Percentiles rank a stretch among this genome's conserved stretches.
phyloP scores from a whole-genome alignment of 2,113 vertebrate species.

The Crotophaga sulcirostris region DNA sequence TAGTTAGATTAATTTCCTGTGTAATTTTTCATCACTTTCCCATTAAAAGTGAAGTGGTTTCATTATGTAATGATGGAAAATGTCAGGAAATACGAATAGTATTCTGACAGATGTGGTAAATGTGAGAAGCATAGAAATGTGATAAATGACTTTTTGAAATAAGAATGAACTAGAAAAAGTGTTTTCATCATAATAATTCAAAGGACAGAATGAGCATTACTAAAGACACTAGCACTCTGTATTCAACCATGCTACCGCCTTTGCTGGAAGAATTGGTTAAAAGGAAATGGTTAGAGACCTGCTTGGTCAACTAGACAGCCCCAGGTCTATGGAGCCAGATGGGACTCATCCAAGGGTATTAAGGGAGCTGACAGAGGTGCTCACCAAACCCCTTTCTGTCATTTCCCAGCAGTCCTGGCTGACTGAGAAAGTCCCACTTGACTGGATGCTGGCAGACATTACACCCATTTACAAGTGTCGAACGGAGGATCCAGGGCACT shows the following conservation, averaged over 20 bases:
- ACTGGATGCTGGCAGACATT: too few relatives aligned
- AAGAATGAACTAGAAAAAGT: neutral
- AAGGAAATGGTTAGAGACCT: too few relatives aligned
- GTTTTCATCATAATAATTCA: neutral
- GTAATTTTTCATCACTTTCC: constrained; percentile 18
- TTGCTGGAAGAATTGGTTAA: neutral
- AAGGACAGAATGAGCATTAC: neutral
- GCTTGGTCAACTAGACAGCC: too few relatives aligned
- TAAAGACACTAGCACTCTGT: neutral
- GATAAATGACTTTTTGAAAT: neutral
- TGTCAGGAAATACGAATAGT: neutral
- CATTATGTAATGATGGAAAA: constrained; percentile 36
- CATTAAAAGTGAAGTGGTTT: constrained; percentile 21
- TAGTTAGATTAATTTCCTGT: constrained; percentile 8
- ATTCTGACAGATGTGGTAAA: neutral
- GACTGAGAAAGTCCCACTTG: too few relatives aligned
- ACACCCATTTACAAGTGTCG: too few relatives aligned
- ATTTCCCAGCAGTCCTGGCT: too few relatives aligned
- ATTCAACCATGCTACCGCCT: neutral
- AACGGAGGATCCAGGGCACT: too few relatives aligned
- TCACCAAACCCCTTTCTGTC: too few relatives aligned
- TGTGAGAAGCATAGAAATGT: neutral
- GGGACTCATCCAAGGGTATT: too few relatives aligned
- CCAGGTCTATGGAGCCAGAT: too few relatives aligned
- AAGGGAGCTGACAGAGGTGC: too few relatives aligned